Percentiles rank a stretch among this genome's conserved stretches.
phyloP scores from a whole-genome alignment of 2,113 vertebrate species.

The Rhombomys opimus region DNA sequence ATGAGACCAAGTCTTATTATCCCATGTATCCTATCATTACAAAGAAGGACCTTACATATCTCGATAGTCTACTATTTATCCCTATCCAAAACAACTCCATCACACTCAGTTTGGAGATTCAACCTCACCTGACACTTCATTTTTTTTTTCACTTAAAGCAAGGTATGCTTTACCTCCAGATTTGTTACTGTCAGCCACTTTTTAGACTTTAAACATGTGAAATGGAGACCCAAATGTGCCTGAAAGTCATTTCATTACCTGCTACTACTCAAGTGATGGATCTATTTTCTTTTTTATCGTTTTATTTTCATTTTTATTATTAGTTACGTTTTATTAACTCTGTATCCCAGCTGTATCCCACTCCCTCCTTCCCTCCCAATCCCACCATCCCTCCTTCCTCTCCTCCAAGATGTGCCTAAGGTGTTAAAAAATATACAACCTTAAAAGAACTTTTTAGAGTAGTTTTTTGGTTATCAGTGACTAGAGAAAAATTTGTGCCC shows the following conservation, averaged over 20 bases:
- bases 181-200: neutral
- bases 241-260: neutral
- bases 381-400: too few species aligned
- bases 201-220: neutral
- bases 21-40: neutral
- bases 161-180: neutral
- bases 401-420: neutral
- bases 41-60: neutral
- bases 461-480: neutral
- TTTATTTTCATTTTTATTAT: too few species aligned
- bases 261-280: neutral
- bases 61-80: neutral
- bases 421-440: neutral
- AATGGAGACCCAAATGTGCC: neutral
- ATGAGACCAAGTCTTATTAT: neutral
- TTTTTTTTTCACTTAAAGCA: neutral
- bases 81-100: neutral
- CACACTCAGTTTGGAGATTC: neutral
- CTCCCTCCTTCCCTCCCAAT: too few species aligned
- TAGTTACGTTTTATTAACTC: too few species aligned
- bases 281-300: too few species aligned
- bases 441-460: neutral
- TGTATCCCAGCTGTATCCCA: too few species aligned
- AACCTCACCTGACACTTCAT: neutral
- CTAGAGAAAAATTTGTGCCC: neutral